A percentile compares a stretch with the other conserved stretches of the same genome.
Evolutionary conservation across 2,797 vertebrate species (phyloP).

Genomic region (Pseudochirops cupreus): DNA sequence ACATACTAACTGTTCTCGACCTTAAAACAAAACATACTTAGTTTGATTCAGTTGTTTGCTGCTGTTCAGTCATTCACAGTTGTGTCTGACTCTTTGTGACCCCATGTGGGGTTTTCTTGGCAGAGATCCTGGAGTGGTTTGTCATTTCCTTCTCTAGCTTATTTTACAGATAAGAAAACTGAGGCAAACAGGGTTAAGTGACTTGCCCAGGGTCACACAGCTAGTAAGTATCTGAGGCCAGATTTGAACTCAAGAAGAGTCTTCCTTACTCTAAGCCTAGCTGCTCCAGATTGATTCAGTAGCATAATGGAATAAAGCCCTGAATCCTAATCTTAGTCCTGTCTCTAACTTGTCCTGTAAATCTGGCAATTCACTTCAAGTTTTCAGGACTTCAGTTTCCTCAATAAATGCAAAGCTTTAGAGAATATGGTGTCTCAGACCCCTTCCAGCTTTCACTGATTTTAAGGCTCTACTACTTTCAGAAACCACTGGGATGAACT

Average conservation of each 20-base stretch:
- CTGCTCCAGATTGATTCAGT: too few relatives aligned
- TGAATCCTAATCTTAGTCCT: too few relatives aligned
- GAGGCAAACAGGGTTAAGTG: not conserved
- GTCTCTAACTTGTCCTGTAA: too few relatives aligned
- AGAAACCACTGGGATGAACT: too few relatives aligned
- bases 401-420: too few relatives aligned
- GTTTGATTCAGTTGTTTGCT: not conserved
- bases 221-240: not conserved
- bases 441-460: too few relatives aligned
- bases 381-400: too few relatives aligned
- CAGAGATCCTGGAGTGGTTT: not conserved
- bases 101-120: not conserved
- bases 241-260: not conserved
- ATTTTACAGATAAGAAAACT: not conserved
- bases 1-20: not conserved
- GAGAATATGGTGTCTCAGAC: too few relatives aligned
- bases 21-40: not conserved
- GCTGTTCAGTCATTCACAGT: not conserved
- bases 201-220: not conserved
- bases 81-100: not conserved
- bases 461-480: too few relatives aligned
- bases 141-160: not conserved
- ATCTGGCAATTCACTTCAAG: too few relatives aligned
- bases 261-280: not conserved
- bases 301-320: too few relatives aligned